phyloP scores from a whole-genome alignment of 2,797 vertebrate genomes.

The Coregonus ussuriensis region DNA sequence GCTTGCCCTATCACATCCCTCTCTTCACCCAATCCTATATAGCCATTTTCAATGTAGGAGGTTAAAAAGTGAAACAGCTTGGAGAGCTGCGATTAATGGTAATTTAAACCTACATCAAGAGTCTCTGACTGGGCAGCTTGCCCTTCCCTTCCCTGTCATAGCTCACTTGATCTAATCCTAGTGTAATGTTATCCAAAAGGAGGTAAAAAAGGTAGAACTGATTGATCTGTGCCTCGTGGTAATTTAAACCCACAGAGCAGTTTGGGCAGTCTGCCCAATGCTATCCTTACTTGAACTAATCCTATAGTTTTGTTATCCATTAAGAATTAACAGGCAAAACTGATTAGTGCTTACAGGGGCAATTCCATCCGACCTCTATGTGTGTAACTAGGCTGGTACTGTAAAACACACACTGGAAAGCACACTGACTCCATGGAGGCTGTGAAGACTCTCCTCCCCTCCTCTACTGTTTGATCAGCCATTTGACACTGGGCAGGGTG shows the following conservation, averaged over 20 bases:
- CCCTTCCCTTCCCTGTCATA: neutral
- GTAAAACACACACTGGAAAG: neutral
- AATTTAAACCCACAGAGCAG: neutral
- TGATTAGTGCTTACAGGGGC: neutral
- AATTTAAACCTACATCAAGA: neutral
- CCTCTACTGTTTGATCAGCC: neutral
- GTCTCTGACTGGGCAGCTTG: neutral
- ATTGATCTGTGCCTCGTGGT: neutral
- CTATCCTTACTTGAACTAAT: neutral
- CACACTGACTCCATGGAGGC: neutral
- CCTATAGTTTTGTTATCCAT: neutral
- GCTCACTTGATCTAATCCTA: neutral
- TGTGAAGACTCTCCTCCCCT: neutral
- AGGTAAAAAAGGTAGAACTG: neutral
- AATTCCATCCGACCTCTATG: neutral
- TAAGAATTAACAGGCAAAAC: neutral
- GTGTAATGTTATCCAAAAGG: neutral
- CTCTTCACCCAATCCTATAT: neutral
- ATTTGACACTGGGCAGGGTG: slow-evolving; percentile 11
- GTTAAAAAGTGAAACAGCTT: neutral
- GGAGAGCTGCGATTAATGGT: neutral
- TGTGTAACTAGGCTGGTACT: neutral
- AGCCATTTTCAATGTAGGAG: neutral
- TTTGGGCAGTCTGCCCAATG: neutral
- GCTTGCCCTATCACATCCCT: neutral